Evolutionary conservation across 2,113 vertebrate genomes (phyloP).

Genomic region (Lamprologus speciosus): DNA sequence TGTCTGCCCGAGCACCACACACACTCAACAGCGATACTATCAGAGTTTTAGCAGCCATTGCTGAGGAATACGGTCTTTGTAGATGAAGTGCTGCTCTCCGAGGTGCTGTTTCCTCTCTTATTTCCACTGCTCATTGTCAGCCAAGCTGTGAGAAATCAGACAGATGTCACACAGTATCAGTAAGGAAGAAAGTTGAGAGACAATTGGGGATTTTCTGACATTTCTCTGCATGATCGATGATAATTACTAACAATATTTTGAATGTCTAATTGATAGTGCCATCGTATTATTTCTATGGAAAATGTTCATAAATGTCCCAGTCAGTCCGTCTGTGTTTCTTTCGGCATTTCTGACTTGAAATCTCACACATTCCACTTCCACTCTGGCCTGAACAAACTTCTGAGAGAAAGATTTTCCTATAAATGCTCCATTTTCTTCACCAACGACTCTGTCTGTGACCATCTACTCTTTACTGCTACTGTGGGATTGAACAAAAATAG

Average conservation of each 20-base stretch:
- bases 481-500: neutral
- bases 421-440: neutral
- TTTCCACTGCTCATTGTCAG: neutral
- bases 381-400: neutral
- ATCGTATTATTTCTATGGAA: neutral
- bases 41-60: neutral
- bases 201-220: neutral
- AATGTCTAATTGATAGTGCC: neutral
- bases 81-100: neutral
- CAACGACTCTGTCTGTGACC: neutral
- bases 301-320: neutral
- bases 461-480: neutral
- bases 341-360: neutral
- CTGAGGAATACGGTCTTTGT: neutral
- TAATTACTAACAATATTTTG: neutral
- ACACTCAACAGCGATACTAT: neutral
- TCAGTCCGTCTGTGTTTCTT: neutral
- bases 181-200: neutral
- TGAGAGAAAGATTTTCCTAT: neutral
- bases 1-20: neutral
- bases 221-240: neutral
- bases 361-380: neutral
- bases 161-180: neutral
- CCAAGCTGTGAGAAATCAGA: neutral
- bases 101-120: neutral